Evolutionary conservation across 2,797 vertebrate species (phyloP).

Genomic region (Gastrophryne carolinensis): DNA sequence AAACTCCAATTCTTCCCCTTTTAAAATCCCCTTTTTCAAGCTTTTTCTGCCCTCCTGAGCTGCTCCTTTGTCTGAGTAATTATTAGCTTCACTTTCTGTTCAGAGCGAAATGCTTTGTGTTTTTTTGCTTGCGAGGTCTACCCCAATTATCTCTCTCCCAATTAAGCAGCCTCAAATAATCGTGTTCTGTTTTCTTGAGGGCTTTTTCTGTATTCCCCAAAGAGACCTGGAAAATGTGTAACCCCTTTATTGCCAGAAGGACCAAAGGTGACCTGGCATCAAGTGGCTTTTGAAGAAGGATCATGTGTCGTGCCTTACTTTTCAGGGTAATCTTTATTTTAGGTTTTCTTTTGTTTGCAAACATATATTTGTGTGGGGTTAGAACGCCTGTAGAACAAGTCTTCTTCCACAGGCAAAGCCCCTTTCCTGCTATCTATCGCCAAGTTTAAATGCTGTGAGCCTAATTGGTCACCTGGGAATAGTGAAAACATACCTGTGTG

Average conservation of each 20-base stretch:
- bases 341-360: slow-evolving; percentile 1
- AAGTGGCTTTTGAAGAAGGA: background rate
- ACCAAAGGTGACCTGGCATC: background rate
- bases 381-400: background rate
- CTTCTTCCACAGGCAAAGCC: background rate
- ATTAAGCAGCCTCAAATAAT: slow-evolving; percentile 53
- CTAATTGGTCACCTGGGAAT: slow-evolving; percentile 31
- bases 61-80: slow-evolving; percentile 48
- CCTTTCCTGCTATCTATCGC: background rate
- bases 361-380: background rate
- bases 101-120: slow-evolving; percentile 53
- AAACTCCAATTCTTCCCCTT: slow-evolving; percentile 12
- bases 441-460: background rate
- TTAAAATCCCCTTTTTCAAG: slow-evolving; percentile 44
- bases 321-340: background rate
- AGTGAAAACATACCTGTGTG: background rate
- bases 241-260: slow-evolving; percentile 30
- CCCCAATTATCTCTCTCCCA: slow-evolving; percentile 52
- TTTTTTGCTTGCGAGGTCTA: slow-evolving; percentile 50
- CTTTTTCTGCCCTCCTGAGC: slow-evolving; percentile 51
- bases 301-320: background rate
- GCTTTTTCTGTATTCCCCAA: slow-evolving; percentile 32
- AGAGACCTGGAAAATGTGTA: slow-evolving; percentile 32
- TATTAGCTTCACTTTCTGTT: slow-evolving; percentile 52
- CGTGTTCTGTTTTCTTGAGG: slow-evolving; percentile 48